phyloP scores from a whole-genome alignment of 2,797 vertebrate genomes.

The Poeciliopsis presidionis region DNA sequence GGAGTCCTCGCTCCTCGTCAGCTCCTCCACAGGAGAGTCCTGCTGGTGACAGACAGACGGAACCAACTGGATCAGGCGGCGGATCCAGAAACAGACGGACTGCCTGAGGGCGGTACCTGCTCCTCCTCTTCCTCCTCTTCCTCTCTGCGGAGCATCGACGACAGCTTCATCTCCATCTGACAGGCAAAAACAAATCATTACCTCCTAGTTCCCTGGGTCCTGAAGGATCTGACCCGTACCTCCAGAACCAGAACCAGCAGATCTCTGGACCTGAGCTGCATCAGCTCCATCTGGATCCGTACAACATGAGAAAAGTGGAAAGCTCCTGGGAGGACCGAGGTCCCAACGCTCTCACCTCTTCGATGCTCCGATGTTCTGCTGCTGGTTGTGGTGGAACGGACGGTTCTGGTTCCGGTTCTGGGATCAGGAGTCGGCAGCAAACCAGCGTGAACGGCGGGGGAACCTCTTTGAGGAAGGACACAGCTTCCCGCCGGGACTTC shows the following conservation, averaged over 20 bases:
- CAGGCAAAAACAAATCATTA: neutral
- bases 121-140: neutral
- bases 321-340: neutral
- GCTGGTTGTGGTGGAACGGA: conserved; percentile 50
- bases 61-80: neutral
- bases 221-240: too few species aligned
- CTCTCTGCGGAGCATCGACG: conserved; percentile 55
- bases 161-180: conserved; percentile 75
- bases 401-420: conserved; percentile 52
- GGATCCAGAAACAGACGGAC: neutral
- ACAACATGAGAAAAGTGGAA: too few species aligned
- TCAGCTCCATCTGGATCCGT: too few species aligned
- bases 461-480: conserved; percentile 92
- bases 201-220: too few species aligned
- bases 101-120: neutral
- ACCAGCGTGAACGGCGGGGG: conserved; percentile 93
- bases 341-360: conserved; percentile 67
- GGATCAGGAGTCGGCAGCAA: conserved; percentile 87
- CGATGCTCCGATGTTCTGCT: conserved; percentile 33
- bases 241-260: too few species aligned
- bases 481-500: conserved; percentile 88
- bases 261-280: too few species aligned
- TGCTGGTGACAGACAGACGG: conserved; percentile 31
- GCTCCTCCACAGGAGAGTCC: conserved; percentile 25
- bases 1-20: neutral